A percentile compares a stretch with the other conserved stretches of the same genome.
phyloP scores from a whole-genome alignment of 1,140 invertebrate genomes.

The Cylas formicarius region DNA sequence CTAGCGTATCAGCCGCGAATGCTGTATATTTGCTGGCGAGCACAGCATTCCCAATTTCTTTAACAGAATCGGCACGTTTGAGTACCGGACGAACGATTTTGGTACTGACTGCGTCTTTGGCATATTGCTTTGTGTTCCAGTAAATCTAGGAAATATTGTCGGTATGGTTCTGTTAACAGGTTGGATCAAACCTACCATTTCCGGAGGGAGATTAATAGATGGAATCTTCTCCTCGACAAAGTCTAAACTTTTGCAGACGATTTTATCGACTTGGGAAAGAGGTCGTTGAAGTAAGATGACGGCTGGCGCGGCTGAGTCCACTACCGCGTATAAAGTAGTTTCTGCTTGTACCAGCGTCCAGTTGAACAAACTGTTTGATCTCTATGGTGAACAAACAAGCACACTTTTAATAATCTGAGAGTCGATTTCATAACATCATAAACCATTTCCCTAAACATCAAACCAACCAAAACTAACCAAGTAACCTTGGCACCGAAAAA shows the following conservation, averaged over 20 bases:
- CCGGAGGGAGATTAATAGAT: slow-evolving; percentile 63
- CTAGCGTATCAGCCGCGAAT: slow-evolving; percentile 60
- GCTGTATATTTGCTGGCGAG: slow-evolving; percentile 59
- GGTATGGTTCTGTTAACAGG: slow-evolving; percentile 3
- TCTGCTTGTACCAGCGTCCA: slow-evolving; percentile 70
- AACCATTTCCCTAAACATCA: background rate
- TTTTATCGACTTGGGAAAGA: slow-evolving; percentile 60
- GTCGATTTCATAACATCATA: slow-evolving; percentile 1
- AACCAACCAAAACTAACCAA: background rate
- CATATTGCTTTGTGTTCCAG: slow-evolving; percentile 66
- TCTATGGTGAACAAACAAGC: slow-evolving; percentile 41
- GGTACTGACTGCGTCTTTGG: slow-evolving; percentile 46
- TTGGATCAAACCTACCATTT: slow-evolving; percentile 54
- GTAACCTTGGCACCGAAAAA: background rate
- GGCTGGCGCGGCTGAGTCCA: slow-evolving; percentile 60
- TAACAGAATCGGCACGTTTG: slow-evolving; percentile 68
- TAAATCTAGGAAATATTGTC: slow-evolving; percentile 54
- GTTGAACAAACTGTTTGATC: slow-evolving; percentile 58
- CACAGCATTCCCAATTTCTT: slow-evolving; percentile 59
- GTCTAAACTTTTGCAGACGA: slow-evolving; percentile 69
- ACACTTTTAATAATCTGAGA: slow-evolving; percentile 3
- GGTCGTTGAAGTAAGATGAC: slow-evolving; percentile 60
- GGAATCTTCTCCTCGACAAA: slow-evolving; percentile 70
- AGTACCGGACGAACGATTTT: slow-evolving; percentile 60
- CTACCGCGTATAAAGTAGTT: slow-evolving; percentile 55